Evolutionary conservation across 2,888 invertebrate species (phyloP), one percentile per base, ranked within the genome.

Genomic region (Dicyrtoma fusca): DNA sequence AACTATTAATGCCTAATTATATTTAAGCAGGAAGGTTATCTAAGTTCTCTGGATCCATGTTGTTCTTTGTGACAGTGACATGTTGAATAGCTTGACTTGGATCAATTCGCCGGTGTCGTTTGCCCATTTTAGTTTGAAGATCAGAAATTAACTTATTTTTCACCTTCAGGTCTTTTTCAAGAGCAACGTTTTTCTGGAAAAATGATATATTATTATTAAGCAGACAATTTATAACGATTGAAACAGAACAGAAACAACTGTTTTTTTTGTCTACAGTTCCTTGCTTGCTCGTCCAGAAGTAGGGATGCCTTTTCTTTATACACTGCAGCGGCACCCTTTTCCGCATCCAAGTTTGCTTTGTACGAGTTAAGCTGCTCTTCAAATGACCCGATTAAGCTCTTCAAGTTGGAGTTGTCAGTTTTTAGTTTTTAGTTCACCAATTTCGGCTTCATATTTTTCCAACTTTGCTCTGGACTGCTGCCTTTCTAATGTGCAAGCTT

Each of bases 241-340:
- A n/a, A n/a, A n/a, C n/a, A n/a, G n/a, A n/a, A n/a, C n/a, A n/a
- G n/a, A n/a, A n/a, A n/a, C n/a, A n/a, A n/a, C n/a, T n/a, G n/a
- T n/a, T n/a, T 76, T 47, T 69, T 73, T 49, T 76, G 76, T 34
- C 61, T 71, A 2, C 10, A 47, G 51, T 76, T 76, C 26, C 51
- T 51, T 8, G 74, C 76, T 47, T 71, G 70, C 17, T 73, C 71
- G 13, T 47, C 49, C 53, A 69, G 72, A 8, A 74, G 14, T 13
- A 59, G 59, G 13, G 59, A 25, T n/a, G 69, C 62, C 45, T 53
- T 53, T 44, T 68, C 49, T 10, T 53, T 63, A 23, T 72, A 49
- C 1, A 49, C 34, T 10, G 53, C 72, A 13, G 49, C 49, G 2
- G 62, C 19, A 13, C 61, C 69, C n/a, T 69, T 65, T 34, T 68